phyloP scores from a whole-genome alignment of 2,888 invertebrate genomes.

The Seira ritae region DNA sequence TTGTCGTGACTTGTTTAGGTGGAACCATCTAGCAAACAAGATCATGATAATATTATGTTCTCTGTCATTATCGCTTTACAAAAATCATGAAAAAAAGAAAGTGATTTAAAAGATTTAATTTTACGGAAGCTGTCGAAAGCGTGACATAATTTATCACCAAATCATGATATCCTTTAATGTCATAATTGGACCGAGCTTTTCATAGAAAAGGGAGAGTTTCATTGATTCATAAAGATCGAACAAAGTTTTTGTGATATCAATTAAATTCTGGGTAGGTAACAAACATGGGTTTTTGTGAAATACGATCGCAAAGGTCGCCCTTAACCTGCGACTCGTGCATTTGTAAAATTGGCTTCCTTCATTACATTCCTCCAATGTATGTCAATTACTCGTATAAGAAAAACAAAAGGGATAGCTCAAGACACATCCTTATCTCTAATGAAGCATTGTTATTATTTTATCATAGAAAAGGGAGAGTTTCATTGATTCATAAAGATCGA shows the following conservation, averaged over 20 bases:
- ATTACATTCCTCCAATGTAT: slow-evolving; percentile 15
- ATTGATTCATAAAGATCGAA: too few relatives aligned
- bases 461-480: too few relatives aligned
- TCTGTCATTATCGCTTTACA: too few relatives aligned
- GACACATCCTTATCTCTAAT: slow-evolving; percentile 18
- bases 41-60: too few relatives aligned
- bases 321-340: slow-evolving; percentile 3
- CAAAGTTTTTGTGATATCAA: too few relatives aligned
- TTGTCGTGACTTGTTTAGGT: slow-evolving; percentile 36
- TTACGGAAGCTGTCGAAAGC: slow-evolving; percentile 18
- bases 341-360: slow-evolving; percentile 29
- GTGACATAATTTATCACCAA: too few relatives aligned
- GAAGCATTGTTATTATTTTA: slow-evolving; percentile 34
- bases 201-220: too few relatives aligned
- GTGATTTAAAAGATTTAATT: background rate
- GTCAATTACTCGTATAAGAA: too few relatives aligned
- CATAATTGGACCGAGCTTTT: background rate
- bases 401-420: background rate
- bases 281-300: too few relatives aligned
- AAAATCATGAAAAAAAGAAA: slow-evolving; percentile 11
- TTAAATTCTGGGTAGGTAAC: too few relatives aligned
- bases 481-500: too few relatives aligned
- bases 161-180: slow-evolving; percentile 10
- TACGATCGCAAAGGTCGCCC: too few relatives aligned
- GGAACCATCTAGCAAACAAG: slow-evolving; percentile 41